phyloP scores from a whole-genome alignment of 2,888 invertebrate species.

The Julus scanicus region DNA sequence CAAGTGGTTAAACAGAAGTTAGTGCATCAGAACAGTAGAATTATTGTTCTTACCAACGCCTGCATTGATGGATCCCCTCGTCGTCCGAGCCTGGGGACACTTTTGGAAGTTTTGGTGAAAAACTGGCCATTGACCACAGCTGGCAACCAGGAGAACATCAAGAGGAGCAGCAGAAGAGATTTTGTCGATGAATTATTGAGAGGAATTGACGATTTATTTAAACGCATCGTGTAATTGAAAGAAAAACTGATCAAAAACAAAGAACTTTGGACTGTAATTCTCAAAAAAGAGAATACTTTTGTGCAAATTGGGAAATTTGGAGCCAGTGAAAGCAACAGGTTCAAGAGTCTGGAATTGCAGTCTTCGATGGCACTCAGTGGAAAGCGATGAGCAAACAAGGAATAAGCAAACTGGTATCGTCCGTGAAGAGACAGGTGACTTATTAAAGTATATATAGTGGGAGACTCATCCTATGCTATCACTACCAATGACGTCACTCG shows the following conservation, averaged over 20 bases:
- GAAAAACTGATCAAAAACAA: neutral
- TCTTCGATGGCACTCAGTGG: conserved; percentile 7
- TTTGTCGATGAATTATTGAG: neutral
- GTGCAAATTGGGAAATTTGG: neutral
- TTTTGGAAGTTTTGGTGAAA: conserved; percentile 52
- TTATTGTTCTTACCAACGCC: conserved; percentile 32
- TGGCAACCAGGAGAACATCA: conserved; percentile 49
- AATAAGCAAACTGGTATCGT: conserved; percentile 23
- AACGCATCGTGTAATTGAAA: conserved; percentile 10
- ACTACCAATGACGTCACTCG: conserved; percentile 41
- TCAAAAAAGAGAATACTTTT: neutral
- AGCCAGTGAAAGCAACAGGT: conserved; percentile 14
- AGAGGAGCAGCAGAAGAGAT: conserved; percentile 8
- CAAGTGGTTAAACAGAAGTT: neutral
- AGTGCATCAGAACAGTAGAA: neutral
- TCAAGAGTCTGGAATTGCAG: neutral
- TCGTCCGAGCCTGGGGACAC: conserved; percentile 52
- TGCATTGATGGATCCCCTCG: conserved; percentile 52
- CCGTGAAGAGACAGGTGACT: conserved; percentile 45
- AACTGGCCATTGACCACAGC: conserved; percentile 51
- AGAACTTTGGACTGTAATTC: neutral
- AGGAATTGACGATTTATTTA: neutral
- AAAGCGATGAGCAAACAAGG: conserved; percentile 30
- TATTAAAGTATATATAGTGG: conserved; percentile 38
- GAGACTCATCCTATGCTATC: conserved; percentile 20